phyloP scores from a whole-genome alignment of 2,113 vertebrate genomes.

The Spermophilus dauricus region DNA sequence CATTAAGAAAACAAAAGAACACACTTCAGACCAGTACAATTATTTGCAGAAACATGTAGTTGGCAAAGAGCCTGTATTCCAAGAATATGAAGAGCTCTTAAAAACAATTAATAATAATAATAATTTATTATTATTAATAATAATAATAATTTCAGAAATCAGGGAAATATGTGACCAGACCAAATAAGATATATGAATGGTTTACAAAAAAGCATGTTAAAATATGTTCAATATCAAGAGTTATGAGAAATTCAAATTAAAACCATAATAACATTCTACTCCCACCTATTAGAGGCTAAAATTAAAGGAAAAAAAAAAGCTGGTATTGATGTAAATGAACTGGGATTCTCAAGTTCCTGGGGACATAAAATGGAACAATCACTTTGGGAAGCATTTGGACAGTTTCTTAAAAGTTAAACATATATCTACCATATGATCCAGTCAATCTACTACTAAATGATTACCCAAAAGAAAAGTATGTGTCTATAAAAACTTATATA shows the following conservation, averaged over 20 bases:
- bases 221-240: background rate
- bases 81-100: conserved; percentile 3
- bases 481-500: background rate
- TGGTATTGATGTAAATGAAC: background rate
- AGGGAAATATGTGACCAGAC: background rate
- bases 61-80: background rate
- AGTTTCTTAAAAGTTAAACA: background rate
- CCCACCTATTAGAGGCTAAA: background rate
- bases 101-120: background rate
- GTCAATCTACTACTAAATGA: background rate
- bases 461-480: background rate
- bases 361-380: background rate
- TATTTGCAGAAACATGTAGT: background rate
- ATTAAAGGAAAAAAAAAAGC: background rate
- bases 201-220: background rate
- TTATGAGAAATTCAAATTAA: conserved; percentile 28
- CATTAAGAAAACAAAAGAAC: background rate
- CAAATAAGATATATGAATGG: background rate
- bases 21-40: background rate
- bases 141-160: background rate
- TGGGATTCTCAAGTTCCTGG: background rate
- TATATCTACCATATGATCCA: background rate
- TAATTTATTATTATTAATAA: too few relatives aligned
- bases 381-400: too few relatives aligned
- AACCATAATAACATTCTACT: background rate